Evolutionary conservation across 2,113 vertebrate genomes (phyloP).

Genomic region (Xiphophorus maculatus): DNA sequence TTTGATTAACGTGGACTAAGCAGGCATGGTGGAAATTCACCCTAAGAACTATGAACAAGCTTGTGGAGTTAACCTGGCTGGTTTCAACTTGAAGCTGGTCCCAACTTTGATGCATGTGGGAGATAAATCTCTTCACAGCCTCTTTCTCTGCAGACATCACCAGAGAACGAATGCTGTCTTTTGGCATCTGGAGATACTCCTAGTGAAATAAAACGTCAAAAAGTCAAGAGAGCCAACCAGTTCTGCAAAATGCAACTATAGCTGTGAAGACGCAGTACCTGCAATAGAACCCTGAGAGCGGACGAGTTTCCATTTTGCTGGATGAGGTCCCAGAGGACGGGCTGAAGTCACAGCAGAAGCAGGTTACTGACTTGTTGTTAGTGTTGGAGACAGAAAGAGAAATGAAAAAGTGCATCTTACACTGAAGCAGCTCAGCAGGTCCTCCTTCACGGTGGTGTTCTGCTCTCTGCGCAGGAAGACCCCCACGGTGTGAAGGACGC

Average conservation of each 20-base stretch:
- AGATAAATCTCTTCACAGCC: slow-evolving; percentile 84
- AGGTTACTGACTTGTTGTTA: slow-evolving; percentile 30
- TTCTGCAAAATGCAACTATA: slow-evolving; percentile 2
- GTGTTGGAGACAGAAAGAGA: not conserved
- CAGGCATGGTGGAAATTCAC: no score
- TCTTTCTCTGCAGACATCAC: slow-evolving; percentile 86
- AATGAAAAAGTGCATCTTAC: slow-evolving; percentile 72
- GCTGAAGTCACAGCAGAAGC: slow-evolving; percentile 69
- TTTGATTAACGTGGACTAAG: no score
- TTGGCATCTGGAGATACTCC: slow-evolving; percentile 87
- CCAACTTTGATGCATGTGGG: slow-evolving; percentile 86
- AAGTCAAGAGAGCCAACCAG: slow-evolving; percentile 2
- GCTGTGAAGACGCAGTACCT: slow-evolving; percentile 73
- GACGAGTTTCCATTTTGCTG: slow-evolving; percentile 83
- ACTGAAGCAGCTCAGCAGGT: slow-evolving; percentile 89
- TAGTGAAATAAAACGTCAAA: slow-evolving; percentile 42
- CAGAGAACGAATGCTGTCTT: slow-evolving; percentile 83
- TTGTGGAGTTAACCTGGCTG: slow-evolving; percentile 68
- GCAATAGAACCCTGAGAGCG: slow-evolving; percentile 81
- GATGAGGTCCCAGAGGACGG: slow-evolving; percentile 87
- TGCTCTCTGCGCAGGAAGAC: slow-evolving; percentile 81
- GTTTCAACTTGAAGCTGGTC: slow-evolving; percentile 82
- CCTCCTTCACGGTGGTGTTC: slow-evolving; percentile 77
- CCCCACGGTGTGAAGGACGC: slow-evolving; percentile 84
- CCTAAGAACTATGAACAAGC: no score